phyloP scores from a whole-genome alignment of 2,113 vertebrate species.

The Lampris incognitus region DNA sequence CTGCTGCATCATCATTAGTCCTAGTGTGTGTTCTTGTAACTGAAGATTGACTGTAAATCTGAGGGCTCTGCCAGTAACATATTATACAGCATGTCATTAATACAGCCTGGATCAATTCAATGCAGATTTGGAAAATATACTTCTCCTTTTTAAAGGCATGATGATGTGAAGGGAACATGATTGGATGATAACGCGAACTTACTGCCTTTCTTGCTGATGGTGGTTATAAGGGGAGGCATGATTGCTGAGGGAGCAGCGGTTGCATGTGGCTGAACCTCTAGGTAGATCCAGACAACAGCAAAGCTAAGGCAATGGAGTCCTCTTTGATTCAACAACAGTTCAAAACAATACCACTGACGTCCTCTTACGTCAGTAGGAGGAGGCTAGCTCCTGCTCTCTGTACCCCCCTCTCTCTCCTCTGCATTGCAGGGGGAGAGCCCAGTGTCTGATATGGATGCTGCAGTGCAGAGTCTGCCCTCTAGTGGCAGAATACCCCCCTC shows the following conservation, averaged over 20 bases:
- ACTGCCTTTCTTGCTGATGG: no score
- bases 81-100: no score
- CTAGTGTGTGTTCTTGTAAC: no score
- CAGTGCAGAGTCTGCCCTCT: conserved; percentile 75
- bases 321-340: conserved; percentile 36
- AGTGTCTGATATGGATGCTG: conserved; percentile 22
- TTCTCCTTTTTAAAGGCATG: no score
- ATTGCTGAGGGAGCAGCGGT: neutral
- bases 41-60: no score
- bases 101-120: no score
- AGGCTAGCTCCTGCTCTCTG: conserved; percentile 40
- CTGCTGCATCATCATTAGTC: no score
- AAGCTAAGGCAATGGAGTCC: conserved; percentile 20
- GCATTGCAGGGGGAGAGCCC: conserved; percentile 82
- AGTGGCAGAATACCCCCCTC: conserved; percentile 45
- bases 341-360: conserved; percentile 2
- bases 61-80: no score
- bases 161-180: no score
- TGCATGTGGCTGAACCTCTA: neutral
- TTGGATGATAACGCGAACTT: no score
- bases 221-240: neutral
- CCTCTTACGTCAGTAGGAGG: conserved; percentile 59
- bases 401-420: conserved; percentile 64
- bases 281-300: conserved; percentile 4
- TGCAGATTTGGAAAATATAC: no score